phyloP scores from a whole-genome alignment of 2,113 vertebrate species.

The Pelodiscus sinensis region DNA sequence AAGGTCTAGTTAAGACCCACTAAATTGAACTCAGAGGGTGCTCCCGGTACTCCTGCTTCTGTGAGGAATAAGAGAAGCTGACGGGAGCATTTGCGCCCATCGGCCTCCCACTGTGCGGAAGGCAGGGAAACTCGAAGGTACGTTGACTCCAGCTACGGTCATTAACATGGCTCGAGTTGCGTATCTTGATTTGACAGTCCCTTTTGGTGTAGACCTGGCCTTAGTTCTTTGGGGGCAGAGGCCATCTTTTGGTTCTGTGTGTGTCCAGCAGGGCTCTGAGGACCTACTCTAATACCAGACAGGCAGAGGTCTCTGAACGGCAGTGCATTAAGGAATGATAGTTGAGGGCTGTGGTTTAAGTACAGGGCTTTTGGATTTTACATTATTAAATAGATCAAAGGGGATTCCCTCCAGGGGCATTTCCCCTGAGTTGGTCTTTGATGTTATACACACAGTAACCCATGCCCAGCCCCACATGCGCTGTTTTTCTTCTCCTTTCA shows the following conservation, averaged over 20 bases:
- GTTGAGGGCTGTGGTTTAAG: neutral
- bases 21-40: too few relatives aligned
- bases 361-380: neutral
- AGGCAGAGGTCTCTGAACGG: neutral
- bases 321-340: neutral
- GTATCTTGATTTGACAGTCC: too few relatives aligned
- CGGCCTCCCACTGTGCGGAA: too few relatives aligned
- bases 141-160: too few relatives aligned
- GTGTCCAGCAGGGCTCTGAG: neutral
- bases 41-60: too few relatives aligned
- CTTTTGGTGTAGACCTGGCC: too few relatives aligned
- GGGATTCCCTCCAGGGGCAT: neutral
- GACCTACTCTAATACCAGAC: neutral
- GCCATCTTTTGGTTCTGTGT: neutral
- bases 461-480: neutral
- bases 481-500: conserved; percentile 9
- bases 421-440: neutral
- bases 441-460: rapidly evolving
- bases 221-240: neutral
- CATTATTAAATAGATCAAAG: neutral
- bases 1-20: too few relatives aligned
- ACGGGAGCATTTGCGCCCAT: too few relatives aligned
- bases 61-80: too few relatives aligned
- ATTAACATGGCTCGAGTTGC: too few relatives aligned
- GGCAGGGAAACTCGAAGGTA: too few relatives aligned